Base-by-base conservation (phyloP, 2,113 vertebrate genomes). In the Falco punctatus region DNA sequence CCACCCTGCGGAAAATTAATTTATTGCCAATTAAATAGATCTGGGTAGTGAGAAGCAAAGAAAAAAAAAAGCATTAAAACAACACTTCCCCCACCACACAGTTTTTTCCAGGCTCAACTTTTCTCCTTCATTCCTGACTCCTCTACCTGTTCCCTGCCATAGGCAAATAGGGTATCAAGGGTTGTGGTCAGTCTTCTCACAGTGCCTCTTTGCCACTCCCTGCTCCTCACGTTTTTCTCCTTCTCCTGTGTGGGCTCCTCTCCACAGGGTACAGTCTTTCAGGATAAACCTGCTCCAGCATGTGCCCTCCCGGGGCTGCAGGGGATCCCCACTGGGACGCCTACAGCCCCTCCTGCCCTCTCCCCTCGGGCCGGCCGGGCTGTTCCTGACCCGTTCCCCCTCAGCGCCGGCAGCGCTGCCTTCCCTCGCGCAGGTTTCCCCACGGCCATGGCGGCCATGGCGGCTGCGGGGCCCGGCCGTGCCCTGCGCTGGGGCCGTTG, bases 321-420 rank as follows among this genome's bases (percentile, higher is more conserved):
- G 6, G 11, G 15, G 15, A 21, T 15, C 30, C 28, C 51, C 21
- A 2, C 26, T 65, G 2, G 1, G 10, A 16, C 0, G 0, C 9
- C 49, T 42, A 28, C 6, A 46, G 20, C 44, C 28, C 10, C 32
- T 52, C 32, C 15, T 20, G 6, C 1, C 6, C 3, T 3, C 15
- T 80, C 19, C 10, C 2, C 33, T 48, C 0, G 0, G 9, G 0
- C 11, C 4, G 46, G 4, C 0, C 32, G 65, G 49, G 38, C 11
- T 46, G 20, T 26, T 54, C 40, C 54, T 59, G 42, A 44, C 6
- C 5, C 15, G 32, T 20, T 22, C 12, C 9, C n/a, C 14, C 49
- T 55, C 64, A 33, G 17, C 1, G 2, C 52, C 2, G 0, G 21
- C 44, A 23, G 38, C 38, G 38, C 38, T 38, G 38, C 38, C 38